These are phyloP conservation scores for Lycaena phlaeas DNA, from an alignment of 2,888 invertebrate species.

Conservation along the genomic window DNA sequence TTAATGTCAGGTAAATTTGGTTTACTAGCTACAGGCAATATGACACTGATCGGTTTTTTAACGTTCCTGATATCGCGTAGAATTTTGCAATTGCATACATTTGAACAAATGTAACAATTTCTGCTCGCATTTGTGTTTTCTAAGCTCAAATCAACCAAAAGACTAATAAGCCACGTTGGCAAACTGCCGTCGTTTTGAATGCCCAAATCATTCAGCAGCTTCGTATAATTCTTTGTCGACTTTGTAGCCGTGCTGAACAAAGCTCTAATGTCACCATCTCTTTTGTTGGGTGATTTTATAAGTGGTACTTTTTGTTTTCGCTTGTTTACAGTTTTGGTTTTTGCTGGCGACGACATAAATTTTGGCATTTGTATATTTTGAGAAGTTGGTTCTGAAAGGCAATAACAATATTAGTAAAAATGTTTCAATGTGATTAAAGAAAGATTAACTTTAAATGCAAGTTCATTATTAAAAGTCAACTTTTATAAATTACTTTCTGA, in stretches of 20 bases:
- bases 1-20: constrained; percentile 41
- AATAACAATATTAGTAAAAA: too few relatives aligned
- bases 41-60: constrained; percentile 16
- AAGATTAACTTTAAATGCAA: too few relatives aligned
- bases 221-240: constrained; percentile 60
- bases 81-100: constrained; percentile 50
- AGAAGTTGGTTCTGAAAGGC: background rate
- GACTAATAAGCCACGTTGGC: constrained; percentile 44
- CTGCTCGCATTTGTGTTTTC: constrained; percentile 36
- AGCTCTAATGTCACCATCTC: constrained; percentile 70
- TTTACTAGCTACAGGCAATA: constrained; percentile 28
- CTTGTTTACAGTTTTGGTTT: constrained; percentile 33
- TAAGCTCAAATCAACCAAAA: constrained; percentile 59
- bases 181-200: constrained; percentile 44
- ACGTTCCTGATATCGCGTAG: constrained; percentile 28
- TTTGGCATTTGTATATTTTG: background rate
- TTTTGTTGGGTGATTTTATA: constrained; percentile 43
- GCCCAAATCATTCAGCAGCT: constrained; percentile 49
- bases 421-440: too few relatives aligned
- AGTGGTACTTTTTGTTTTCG: constrained; percentile 33
- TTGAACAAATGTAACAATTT: constrained; percentile 56
- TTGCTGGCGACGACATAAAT: constrained; percentile 24
- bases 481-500: too few relatives aligned
- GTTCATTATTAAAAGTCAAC: too few relatives aligned
- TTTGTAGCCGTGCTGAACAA: constrained; percentile 64